phyloP scores from a whole-genome alignment of 2,888 invertebrate genomes.

The Prionchulus punctatus region DNA sequence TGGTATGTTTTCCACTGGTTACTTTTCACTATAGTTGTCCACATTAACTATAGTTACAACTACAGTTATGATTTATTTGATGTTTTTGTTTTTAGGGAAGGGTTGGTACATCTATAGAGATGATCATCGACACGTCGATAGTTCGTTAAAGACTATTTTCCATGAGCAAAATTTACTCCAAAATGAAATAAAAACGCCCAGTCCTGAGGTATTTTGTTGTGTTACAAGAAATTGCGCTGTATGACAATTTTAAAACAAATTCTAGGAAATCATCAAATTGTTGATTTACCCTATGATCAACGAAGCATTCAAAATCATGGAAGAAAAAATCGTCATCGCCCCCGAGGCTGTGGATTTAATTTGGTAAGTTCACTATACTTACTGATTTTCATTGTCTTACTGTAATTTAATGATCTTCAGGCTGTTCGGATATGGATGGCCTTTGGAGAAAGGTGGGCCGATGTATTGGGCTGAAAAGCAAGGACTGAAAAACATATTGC shows the following conservation, averaged over 20 bases:
- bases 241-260: no score
- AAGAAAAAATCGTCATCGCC: neutral
- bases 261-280: no score
- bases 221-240: no score
- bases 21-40: no score
- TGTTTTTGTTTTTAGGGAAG: neutral
- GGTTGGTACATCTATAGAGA: neutral
- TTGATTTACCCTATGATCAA: neutral
- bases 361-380: neutral
- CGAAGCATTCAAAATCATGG: neutral
- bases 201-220: no score
- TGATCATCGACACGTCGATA: neutral
- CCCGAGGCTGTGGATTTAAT: neutral
- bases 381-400: neutral
- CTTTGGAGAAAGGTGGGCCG: neutral
- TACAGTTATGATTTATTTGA: no score
- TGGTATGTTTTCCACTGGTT: neutral
- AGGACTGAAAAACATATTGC: neutral
- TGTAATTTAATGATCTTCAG: neutral
- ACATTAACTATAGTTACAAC: no score
- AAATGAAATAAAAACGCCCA: no score
- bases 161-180: no score
- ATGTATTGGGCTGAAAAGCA: neutral
- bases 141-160: no score
- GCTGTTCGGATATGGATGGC: neutral